Evolutionary conservation across 1,140 invertebrate genomes (phyloP).

Genomic region (Gonatopus flavifemur): DNA sequence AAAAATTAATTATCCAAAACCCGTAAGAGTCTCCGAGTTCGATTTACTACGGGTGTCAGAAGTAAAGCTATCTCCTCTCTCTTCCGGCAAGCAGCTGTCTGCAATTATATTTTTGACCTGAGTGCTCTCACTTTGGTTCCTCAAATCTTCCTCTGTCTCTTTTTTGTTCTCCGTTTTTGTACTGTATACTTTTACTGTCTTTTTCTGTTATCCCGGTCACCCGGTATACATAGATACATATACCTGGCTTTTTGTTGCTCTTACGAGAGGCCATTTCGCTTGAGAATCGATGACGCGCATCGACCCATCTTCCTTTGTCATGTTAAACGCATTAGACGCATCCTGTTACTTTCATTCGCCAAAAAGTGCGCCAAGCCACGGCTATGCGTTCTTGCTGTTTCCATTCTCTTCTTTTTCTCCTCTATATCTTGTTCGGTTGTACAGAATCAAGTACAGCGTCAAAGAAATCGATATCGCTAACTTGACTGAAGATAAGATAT

Average conservation of each 20-base stretch:
- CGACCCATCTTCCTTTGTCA: constrained; percentile 28
- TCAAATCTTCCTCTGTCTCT: constrained; percentile 3
- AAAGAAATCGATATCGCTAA: no score
- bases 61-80: constrained; percentile 26
- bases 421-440: no score
- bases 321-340: constrained; percentile 33
- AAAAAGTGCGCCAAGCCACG: no score
- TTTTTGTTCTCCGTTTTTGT: constrained; percentile 2
- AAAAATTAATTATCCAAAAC: constrained; percentile 21
- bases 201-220: constrained; percentile 17
- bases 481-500: no score
- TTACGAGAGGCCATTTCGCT: constrained; percentile 17
- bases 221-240: constrained; percentile 25
- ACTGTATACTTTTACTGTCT: constrained; percentile 8
- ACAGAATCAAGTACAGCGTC: no score
- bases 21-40: constrained; percentile 12
- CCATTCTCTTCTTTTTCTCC: no score
- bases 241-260: constrained; percentile 31
- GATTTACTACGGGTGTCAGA: constrained; percentile 30
- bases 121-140: constrained; percentile 6
- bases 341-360: constrained; percentile 21
- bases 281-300: constrained; percentile 28
- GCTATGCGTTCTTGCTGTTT: no score
- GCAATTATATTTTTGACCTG: constrained; percentile 31
- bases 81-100: constrained; percentile 29